phyloP scores from a whole-genome alignment of 2,888 invertebrate genomes.

The Lepetodrilus schrolli region DNA sequence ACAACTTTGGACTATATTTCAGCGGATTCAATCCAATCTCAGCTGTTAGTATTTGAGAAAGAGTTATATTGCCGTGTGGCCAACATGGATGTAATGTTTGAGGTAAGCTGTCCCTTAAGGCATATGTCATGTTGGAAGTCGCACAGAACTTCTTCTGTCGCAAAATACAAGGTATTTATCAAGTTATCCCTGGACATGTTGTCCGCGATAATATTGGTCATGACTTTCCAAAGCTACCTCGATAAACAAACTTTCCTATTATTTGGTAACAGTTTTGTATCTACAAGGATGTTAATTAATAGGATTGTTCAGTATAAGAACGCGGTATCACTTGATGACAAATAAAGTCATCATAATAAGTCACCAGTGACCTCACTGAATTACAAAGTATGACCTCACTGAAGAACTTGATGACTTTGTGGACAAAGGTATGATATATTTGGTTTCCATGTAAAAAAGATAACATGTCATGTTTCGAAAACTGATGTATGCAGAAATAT shows the following conservation, averaged over 20 bases:
- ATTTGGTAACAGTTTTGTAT: background rate
- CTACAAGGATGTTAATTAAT: background rate
- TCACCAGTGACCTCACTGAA: background rate
- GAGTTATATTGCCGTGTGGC: background rate
- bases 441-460: too few species aligned
- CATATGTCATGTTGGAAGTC: slow-evolving; percentile 6
- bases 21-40: background rate
- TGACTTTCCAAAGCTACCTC: background rate
- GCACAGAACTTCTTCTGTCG: background rate
- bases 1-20: background rate
- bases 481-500: background rate
- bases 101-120: background rate
- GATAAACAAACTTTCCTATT: background rate
- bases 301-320: background rate
- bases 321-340: background rate
- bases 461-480: background rate
- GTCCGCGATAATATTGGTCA: background rate
- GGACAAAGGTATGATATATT: too few species aligned
- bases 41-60: background rate
- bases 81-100: background rate
- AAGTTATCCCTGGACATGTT: background rate
- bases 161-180: background rate
- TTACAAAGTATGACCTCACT: background rate
- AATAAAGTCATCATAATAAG: background rate
- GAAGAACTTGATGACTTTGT: background rate